These are phyloP conservation scores for Halisarca cf. caerulea DNA, from an alignment of 37 sponge, comb jelly and placozoan genomes.

Conservation along the genomic window DNA sequence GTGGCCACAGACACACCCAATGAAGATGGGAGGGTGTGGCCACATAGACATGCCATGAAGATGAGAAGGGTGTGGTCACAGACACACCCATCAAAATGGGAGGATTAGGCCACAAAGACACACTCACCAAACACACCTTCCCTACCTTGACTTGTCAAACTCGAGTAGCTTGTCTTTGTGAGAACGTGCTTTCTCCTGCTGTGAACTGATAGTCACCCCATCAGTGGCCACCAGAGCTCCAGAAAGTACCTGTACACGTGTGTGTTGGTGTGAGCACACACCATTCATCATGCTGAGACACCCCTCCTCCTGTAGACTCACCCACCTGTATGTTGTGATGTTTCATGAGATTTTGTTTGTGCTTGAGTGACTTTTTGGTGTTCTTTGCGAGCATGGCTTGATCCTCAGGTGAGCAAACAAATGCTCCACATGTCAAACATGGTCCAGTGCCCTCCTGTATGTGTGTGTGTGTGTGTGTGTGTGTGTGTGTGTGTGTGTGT, in stretches of 20 bases:
- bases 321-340: constrained; percentile 59
- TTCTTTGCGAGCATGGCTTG: constrained; percentile 59
- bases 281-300: too few relatives aligned
- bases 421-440: constrained; percentile 92
- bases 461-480: too few relatives aligned
- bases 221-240: not conserved
- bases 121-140: not conserved
- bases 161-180: constrained; percentile 87
- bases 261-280: not conserved
- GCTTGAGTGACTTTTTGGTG: constrained; percentile 69
- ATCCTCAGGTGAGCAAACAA: constrained; percentile 82
- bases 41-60: too few relatives aligned
- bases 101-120: constrained; percentile 7
- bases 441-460: constrained; percentile 91
- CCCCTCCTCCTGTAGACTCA: too few relatives aligned
- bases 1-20: too few relatives aligned
- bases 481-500: too few relatives aligned
- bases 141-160: constrained; percentile 84
- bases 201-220: not conserved
- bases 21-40: too few relatives aligned
- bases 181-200: constrained; percentile 51
- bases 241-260: not conserved
- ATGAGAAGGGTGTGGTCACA: not conserved
- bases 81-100: too few relatives aligned
- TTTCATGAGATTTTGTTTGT: constrained; percentile 62